Percentiles rank a stretch among this genome's conserved stretches.
phyloP scores from a whole-genome alignment of 2,797 vertebrate genomes.

The Oreochromis mossambicus region DNA sequence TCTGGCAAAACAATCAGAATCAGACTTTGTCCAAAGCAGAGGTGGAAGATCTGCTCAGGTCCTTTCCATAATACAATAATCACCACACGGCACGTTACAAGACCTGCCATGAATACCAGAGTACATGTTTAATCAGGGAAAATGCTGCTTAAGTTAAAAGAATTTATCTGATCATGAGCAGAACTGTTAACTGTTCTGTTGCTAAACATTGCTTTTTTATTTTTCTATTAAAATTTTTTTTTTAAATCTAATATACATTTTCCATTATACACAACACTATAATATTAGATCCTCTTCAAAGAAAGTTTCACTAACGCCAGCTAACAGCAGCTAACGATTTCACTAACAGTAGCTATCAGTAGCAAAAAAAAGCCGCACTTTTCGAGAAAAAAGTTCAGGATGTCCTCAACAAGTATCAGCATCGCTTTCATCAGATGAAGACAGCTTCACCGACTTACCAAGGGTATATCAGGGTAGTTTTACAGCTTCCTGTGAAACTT shows the following conservation, averaged over 20 bases:
- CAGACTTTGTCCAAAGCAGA: neutral
- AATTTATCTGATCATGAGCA: neutral
- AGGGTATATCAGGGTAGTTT: neutral
- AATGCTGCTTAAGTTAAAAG: neutral
- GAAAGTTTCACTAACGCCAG: neutral
- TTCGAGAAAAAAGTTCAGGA: neutral
- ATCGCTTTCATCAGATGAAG: neutral
- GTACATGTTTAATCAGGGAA: neutral
- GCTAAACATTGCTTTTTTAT: neutral
- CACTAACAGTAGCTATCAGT: neutral
- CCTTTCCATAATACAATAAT: neutral
- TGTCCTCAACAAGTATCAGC: neutral
- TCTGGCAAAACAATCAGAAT: neutral
- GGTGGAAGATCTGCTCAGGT: neutral
- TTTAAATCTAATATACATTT: neutral
- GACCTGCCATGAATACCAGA: neutral
- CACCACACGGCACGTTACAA: neutral
- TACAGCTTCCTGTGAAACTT: neutral
- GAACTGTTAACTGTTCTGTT: neutral
- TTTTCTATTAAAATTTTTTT: accelerated
- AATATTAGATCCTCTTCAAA: neutral
- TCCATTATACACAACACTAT: accelerated
- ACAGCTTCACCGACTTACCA: neutral
- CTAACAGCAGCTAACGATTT: neutral
- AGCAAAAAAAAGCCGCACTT: neutral